Evolutionary conservation across 1,140 invertebrate genomes (phyloP), one percentile per base, ranked within the genome.

Genomic region (Psix sp.): DNA sequence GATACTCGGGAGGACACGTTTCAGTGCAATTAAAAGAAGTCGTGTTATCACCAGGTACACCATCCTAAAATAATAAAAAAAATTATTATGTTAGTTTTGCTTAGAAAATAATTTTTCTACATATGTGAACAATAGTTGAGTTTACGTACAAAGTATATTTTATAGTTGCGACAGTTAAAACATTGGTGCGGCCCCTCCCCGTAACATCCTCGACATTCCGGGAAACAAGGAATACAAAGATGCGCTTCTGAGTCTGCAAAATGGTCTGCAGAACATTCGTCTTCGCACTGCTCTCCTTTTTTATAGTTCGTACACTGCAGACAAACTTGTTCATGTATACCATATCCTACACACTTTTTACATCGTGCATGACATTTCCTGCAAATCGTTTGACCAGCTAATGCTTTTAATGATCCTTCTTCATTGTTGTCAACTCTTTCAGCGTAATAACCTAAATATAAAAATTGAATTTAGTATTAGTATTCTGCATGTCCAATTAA

Each of bases 341-440:
- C 96, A 80, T 94, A 96, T 3, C 93, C 94, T 26, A 91, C 94
- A 84, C 97, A 99, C 33, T 92, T 93, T 67, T 94, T 93, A 81
- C 97, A 98, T 9, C 94, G 89, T 0, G 93, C 91, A 88, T 99
- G 95, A 81, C 97, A 99, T 80, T 93, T 95, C 42, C 94, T 89
- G 78, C 96, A 98, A 9, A 95, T 91, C 0, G 89, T 92, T 87
- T 95, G 96, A 56, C 92, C 94, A 24, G 91, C 93, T 49, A 92
- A 83, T 4, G 88, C 89, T 80, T 91, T 94, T 62, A 92, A 86
- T 10, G 89, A 87, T 60, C 92, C 93, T 73, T 89, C 87, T 59
- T 94, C 93, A 65, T 92, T 91, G 0, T 91, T 91, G 49, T 91
- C 92, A 9, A 97, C 92, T 88, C 91, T 95, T 82, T 97, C 95